A percentile compares a stretch with the other conserved stretches of the same genome.
Conservation (phyloP, 2,888 invertebrate species). For the Argyresthia goedartella region DNA sequence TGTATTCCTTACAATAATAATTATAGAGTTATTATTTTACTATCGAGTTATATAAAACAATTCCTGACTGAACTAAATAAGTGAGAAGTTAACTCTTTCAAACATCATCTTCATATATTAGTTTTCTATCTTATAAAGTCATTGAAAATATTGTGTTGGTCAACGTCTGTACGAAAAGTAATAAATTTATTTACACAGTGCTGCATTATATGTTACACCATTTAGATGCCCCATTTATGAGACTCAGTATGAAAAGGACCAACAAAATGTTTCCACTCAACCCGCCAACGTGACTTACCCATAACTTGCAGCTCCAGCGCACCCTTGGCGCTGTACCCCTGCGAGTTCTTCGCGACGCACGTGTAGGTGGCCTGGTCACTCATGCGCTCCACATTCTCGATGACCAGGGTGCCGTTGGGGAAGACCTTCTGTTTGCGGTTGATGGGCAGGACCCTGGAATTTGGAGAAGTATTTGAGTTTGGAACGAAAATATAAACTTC, state of each 20-base stretch:
- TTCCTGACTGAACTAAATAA: neutral
- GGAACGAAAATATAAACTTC: too few species aligned
- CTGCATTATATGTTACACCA: too few species aligned
- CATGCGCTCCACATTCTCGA: slow-evolving; percentile 92
- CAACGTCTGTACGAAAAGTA: too few species aligned
- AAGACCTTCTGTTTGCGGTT: slow-evolving; percentile 95
- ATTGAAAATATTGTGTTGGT: too few species aligned
- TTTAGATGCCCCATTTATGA: too few species aligned
- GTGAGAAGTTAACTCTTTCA: neutral
- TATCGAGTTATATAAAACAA: too few species aligned
- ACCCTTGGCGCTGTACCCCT: slow-evolving; percentile 90
- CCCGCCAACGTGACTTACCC: slow-evolving; percentile 79
- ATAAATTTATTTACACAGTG: too few species aligned
- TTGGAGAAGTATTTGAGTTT: neutral
- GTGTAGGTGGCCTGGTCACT: slow-evolving; percentile 96
- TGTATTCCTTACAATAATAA: too few species aligned
- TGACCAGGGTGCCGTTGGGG: slow-evolving; percentile 92
- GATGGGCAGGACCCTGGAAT: slow-evolving; percentile 83
- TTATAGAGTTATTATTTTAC: too few species aligned
- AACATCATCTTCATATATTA: neutral
- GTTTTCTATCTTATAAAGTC: too few species aligned
- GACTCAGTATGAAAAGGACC: too few species aligned
- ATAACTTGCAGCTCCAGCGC: slow-evolving; percentile 94
- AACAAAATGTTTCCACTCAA: too few species aligned
- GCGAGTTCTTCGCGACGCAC: slow-evolving; percentile 92